Evolutionary conservation across 2,797 vertebrate genomes (phyloP).

Genomic region (Dallia pectoralis): DNA sequence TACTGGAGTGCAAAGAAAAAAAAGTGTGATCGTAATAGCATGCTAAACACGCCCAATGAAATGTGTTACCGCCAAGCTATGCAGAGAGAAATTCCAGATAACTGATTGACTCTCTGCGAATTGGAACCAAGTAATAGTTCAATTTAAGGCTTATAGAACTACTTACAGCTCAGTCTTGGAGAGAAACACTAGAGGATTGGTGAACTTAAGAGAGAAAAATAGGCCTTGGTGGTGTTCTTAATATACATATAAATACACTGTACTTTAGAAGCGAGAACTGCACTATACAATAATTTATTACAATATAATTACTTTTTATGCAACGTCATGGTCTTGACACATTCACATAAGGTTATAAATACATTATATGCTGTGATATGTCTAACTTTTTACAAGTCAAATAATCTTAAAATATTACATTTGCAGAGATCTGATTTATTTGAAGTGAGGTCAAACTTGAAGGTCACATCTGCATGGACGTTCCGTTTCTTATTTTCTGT

Average conservation of each 20-base stretch:
- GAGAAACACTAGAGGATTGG: constrained; percentile 23
- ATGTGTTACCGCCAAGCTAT: constrained; percentile 43
- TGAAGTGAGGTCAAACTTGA: too few species aligned
- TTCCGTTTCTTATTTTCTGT: too few species aligned
- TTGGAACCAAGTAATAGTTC: constrained; percentile 57
- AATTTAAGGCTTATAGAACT: constrained; percentile 48
- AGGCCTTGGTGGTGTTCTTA: not conserved
- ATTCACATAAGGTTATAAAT: not conserved
- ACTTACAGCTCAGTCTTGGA: constrained; percentile 50
- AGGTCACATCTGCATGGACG: too few species aligned
- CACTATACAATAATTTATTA: too few species aligned
- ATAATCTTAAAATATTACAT: too few species aligned
- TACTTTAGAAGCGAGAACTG: too few species aligned
- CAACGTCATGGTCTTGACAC: not conserved
- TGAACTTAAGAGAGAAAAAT: constrained; percentile 9
- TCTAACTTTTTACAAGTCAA: too few species aligned
- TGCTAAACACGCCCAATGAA: constrained; percentile 60
- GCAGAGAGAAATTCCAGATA: constrained; percentile 52
- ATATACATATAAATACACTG: not conserved
- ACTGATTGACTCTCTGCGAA: constrained; percentile 56
- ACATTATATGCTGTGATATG: too few species aligned
- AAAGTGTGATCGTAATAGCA: constrained; percentile 28
- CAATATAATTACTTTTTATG: not conserved
- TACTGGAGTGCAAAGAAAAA: constrained; percentile 11
- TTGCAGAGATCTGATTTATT: too few species aligned